Percentiles rank a stretch among this genome's conserved stretches.
phyloP scores from a whole-genome alignment of 2,113 vertebrate genomes.

The Scalopus aquaticus region DNA sequence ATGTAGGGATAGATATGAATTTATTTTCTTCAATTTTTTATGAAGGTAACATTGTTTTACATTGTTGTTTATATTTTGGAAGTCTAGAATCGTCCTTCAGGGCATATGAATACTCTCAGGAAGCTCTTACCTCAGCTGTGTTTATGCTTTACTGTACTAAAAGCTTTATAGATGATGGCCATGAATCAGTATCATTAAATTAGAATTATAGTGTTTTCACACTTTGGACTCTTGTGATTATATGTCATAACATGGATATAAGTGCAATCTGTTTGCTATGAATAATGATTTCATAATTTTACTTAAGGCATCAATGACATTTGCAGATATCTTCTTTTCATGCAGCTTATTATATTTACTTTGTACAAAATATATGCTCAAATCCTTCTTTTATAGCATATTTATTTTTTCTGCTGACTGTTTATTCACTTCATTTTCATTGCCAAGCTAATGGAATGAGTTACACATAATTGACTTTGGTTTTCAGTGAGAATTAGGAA shows the following conservation, averaged over 20 bases:
- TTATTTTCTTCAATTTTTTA: neutral
- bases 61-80: too few species aligned
- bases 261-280: neutral
- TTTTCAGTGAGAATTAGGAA: slow-evolving; percentile 34
- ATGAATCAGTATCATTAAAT: neutral
- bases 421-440: slow-evolving; percentile 50
- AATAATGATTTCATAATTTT: slow-evolving; percentile 21
- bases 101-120: neutral
- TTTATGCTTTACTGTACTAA: neutral
- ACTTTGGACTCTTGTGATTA: neutral
- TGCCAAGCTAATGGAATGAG: slow-evolving; percentile 65
- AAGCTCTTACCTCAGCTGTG: neutral
- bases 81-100: too few species aligned
- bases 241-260: neutral
- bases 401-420: slow-evolving; percentile 60
- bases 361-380: slow-evolving; percentile 37
- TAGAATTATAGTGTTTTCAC: neutral
- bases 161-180: neutral
- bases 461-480: slow-evolving; percentile 60
- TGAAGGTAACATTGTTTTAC: too few species aligned
- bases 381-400: slow-evolving; percentile 46
- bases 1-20: neutral
- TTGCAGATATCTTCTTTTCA: neutral
- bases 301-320: neutral
- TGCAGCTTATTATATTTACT: slow-evolving; percentile 32